These are phyloP conservation scores for Mesembrinibis cayennensis DNA, from an alignment of 2,113 vertebrate species.

Conservation along the genomic window DNA sequence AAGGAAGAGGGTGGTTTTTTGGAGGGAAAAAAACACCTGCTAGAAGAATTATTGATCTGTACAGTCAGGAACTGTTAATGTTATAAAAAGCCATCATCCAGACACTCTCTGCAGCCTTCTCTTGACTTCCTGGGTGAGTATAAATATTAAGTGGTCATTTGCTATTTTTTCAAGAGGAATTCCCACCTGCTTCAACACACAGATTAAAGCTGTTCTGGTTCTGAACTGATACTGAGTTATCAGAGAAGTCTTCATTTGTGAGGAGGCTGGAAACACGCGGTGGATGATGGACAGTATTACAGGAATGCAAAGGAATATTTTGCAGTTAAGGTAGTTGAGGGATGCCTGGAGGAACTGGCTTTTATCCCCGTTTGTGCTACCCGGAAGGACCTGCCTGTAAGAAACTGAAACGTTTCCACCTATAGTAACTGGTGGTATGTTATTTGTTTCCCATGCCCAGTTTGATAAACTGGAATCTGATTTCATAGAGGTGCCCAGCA, in stretches of 20 bases:
- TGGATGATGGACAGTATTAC: not conserved
- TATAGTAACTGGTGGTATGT: not conserved
- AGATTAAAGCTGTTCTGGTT: not conserved
- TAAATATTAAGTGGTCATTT: not conserved
- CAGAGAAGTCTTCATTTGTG: not conserved
- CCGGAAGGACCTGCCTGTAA: not conserved
- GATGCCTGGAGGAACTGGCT: not conserved
- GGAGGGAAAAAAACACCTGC: not conserved
- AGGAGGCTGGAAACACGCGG: not conserved
- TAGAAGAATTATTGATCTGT: not conserved
- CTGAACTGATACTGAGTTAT: not conserved
- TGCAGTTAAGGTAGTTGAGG: not conserved
- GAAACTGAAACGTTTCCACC: not conserved
- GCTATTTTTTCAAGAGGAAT: not conserved
- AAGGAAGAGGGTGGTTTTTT: not conserved
- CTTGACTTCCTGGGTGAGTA: not conserved
- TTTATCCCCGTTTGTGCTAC: not conserved
- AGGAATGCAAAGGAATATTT: not conserved
- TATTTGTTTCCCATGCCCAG: not conserved
- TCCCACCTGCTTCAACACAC: not conserved
- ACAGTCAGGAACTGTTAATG: not conserved
- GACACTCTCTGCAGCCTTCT: not conserved
- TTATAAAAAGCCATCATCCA: not conserved
- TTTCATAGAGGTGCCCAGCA: not conserved
- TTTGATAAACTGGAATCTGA: not conserved